A percentile compares a stretch with the other conserved stretches of the same genome.
Evolutionary conservation across 2,113 vertebrate genomes (phyloP).

Genomic region (Pelmatolapia mariae): DNA sequence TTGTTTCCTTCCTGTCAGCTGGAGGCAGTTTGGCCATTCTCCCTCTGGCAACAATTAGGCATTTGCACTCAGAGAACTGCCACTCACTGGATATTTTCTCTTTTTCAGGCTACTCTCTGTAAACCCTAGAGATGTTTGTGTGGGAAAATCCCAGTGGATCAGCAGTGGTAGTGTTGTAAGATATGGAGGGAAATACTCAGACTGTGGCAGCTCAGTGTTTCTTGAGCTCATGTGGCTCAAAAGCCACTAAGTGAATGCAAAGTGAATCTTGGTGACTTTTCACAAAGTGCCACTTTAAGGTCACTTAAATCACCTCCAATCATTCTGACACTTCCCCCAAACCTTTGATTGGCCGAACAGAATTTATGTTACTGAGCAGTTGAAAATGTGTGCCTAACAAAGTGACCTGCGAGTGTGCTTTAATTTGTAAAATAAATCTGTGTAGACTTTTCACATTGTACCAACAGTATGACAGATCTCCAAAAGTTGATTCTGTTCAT

Average conservation of each 20-base stretch:
- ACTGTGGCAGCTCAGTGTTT: not conserved
- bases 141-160: not conserved
- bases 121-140: not conserved
- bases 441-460: not conserved
- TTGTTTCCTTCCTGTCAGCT: not conserved
- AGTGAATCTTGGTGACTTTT: not conserved
- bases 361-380: not conserved
- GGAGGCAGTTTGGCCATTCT: not conserved
- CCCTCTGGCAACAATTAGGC: not conserved
- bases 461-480: not conserved
- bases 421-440: not conserved
- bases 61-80: not conserved
- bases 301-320: not conserved
- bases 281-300: not conserved
- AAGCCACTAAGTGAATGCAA: not conserved
- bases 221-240: not conserved
- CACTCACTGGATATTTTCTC: not conserved
- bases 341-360: not conserved
- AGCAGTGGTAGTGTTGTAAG: accelerated
- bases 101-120: not conserved
- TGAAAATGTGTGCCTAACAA: not conserved
- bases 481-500: too few species aligned
- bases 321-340: not conserved
- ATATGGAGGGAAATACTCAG: not conserved
- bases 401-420: not conserved